Percentiles rank a stretch among this genome's conserved stretches.
Conservation (phyloP, 2,113 vertebrate genomes). For the Oncorhynchus masou region DNA sequence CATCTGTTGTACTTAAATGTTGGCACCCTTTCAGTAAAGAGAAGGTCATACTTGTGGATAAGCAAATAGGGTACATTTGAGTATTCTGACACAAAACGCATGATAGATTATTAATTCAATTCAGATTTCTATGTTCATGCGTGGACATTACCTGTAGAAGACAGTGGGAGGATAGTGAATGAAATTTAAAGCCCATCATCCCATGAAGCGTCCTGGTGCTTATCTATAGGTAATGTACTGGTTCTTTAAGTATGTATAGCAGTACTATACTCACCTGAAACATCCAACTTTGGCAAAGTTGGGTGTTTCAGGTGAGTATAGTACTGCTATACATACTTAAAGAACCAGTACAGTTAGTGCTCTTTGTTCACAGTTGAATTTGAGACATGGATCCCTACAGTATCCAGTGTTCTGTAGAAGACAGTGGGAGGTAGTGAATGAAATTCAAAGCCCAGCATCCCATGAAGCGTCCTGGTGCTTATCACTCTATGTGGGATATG, state of each 20-base stretch:
- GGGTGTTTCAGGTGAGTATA: too few relatives aligned
- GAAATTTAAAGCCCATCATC: too few relatives aligned
- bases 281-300: too few relatives aligned
- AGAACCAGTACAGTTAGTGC: too few relatives aligned
- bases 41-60: constrained; percentile 7
- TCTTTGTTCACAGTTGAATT: neutral
- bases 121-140: neutral
- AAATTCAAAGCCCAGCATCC: neutral
- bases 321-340: too few relatives aligned
- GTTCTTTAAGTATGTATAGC: too few relatives aligned
- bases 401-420: neutral
- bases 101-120: neutral
- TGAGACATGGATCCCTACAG: neutral
- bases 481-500: neutral
- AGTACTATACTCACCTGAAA: too few relatives aligned
- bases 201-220: too few relatives aligned
- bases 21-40: constrained; percentile 1
- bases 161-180: too few relatives aligned
- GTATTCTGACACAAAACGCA: neutral
- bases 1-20: neutral
- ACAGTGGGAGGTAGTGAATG: constrained; percentile 5
- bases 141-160: too few relatives aligned
- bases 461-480: neutral
- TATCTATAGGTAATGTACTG: too few relatives aligned
- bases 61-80: neutral